phyloP scores from a whole-genome alignment of 35 echinoderm and acorn worm genomes.

The Acanthaster planci region DNA sequence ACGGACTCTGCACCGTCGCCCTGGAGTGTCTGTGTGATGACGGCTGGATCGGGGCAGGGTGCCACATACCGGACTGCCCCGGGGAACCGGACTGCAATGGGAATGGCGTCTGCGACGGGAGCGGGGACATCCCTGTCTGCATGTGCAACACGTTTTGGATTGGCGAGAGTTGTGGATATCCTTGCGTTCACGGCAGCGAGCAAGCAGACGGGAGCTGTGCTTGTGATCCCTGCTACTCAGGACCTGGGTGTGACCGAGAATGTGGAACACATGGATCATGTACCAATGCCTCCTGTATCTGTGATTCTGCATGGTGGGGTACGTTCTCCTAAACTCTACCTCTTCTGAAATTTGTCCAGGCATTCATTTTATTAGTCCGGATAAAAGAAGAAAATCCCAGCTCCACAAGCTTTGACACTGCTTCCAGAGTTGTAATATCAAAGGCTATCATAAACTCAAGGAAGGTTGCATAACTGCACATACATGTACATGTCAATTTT shows the following conservation, averaged over 20 bases:
- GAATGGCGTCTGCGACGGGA: constrained; percentile 72
- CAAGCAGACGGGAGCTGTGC: constrained; percentile 44
- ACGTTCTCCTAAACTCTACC: constrained; percentile 41
- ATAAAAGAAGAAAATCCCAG: too few species aligned
- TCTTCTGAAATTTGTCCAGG: too few species aligned
- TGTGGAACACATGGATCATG: constrained; percentile 80
- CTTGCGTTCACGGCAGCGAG: constrained; percentile 65
- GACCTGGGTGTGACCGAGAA: constrained; percentile 64
- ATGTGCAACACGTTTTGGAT: constrained; percentile 57
- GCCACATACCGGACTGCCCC: constrained; percentile 72
- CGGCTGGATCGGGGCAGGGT: constrained; percentile 70
- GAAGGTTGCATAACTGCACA: too few species aligned
- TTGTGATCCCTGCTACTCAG: constrained; percentile 73
- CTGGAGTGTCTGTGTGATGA: constrained; percentile 59
- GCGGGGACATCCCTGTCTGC: constrained; percentile 55
- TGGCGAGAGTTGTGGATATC: constrained; percentile 61
- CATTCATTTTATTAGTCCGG: too few species aligned
- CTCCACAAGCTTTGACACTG: too few species aligned
- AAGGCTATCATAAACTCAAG: too few species aligned
- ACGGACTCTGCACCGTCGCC: constrained; percentile 60
- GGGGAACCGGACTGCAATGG: constrained; percentile 76
- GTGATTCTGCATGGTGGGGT: constrained; percentile 94
- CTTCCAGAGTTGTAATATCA: too few species aligned
- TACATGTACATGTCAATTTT: too few species aligned
- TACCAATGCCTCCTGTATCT: constrained; percentile 54